These are phyloP conservation scores for Chauna torquata DNA, from an alignment of 2,113 vertebrate genomes.

Conservation along the genomic window DNA sequence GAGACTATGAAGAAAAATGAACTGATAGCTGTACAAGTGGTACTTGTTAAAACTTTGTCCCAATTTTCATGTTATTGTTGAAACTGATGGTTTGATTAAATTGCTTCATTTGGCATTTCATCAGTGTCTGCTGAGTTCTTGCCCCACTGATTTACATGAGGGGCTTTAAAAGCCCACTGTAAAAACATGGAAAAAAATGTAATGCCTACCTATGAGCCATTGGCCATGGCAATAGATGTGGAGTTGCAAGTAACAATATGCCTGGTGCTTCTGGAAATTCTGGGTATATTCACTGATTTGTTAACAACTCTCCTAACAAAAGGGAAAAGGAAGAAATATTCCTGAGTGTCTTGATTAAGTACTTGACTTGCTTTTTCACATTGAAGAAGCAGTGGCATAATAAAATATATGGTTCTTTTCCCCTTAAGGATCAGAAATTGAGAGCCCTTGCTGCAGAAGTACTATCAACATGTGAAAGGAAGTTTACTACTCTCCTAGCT, in stretches of 20 bases:
- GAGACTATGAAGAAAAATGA: background rate
- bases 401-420: background rate
- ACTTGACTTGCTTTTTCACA: background rate
- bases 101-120: background rate
- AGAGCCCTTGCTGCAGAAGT: conserved; percentile 15
- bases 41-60: conserved; percentile 7
- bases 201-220: background rate
- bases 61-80: background rate
- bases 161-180: background rate
- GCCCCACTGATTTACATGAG: background rate
- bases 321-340: background rate
- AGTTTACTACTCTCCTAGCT: background rate
- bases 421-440: background rate
- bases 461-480: background rate
- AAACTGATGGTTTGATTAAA: background rate
- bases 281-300: background rate
- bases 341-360: background rate
- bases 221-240: background rate
- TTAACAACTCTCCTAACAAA: background rate
- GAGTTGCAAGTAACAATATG: background rate
- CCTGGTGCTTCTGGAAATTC: background rate
- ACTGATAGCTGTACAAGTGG: background rate
- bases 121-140: background rate
- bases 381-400: background rate
- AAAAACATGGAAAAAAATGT: background rate